A percentile compares a stretch with the other conserved stretches of the same genome.
Conservation (phyloP, 2,797 vertebrate species). For the Scleropages formosus region DNA sequence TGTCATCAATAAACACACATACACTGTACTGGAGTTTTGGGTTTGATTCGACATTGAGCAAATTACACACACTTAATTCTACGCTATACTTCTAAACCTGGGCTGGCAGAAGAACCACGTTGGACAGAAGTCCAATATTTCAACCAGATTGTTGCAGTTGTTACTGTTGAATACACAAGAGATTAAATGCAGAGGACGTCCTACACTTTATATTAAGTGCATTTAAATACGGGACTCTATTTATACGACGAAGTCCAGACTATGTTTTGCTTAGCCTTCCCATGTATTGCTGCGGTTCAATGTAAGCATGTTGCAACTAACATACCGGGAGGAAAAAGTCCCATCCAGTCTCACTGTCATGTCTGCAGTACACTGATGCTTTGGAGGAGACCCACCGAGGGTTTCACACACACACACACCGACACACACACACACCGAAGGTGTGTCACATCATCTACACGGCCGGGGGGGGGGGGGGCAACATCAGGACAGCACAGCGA, state of each 20-base stretch:
- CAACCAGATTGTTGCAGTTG: constrained; percentile 15
- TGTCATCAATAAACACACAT: constrained; percentile 56
- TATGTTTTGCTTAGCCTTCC: constrained; percentile 6
- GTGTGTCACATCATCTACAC: constrained; percentile 10
- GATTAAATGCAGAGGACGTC: constrained; percentile 20
- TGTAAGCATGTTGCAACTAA: constrained; percentile 2
- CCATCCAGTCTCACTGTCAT: constrained; percentile 1
- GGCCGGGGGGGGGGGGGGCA: neutral
- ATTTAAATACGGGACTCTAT: neutral
- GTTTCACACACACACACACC: too few species aligned
- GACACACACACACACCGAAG: too few species aligned
- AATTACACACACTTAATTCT: constrained; percentile 52
- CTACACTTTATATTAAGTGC: constrained; percentile 3
- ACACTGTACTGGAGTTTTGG: constrained; percentile 51
- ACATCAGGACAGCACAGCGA: neutral
- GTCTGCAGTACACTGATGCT: constrained; percentile 9
- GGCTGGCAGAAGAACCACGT: constrained; percentile 47
- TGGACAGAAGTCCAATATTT: constrained; percentile 25
- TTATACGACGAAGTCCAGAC: constrained; percentile 2
- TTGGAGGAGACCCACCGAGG: constrained; percentile 1
- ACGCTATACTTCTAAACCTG: constrained; percentile 55
- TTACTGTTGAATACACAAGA: constrained; percentile 19
- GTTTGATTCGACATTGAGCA: constrained; percentile 46
- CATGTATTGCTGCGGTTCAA: constrained; percentile 18
- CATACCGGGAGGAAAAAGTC: neutral